A percentile compares a stretch with the other conserved stretches of the same genome.
Evolutionary conservation across 2,797 vertebrate genomes (phyloP).

Genomic region (Delichon dasypus): DNA sequence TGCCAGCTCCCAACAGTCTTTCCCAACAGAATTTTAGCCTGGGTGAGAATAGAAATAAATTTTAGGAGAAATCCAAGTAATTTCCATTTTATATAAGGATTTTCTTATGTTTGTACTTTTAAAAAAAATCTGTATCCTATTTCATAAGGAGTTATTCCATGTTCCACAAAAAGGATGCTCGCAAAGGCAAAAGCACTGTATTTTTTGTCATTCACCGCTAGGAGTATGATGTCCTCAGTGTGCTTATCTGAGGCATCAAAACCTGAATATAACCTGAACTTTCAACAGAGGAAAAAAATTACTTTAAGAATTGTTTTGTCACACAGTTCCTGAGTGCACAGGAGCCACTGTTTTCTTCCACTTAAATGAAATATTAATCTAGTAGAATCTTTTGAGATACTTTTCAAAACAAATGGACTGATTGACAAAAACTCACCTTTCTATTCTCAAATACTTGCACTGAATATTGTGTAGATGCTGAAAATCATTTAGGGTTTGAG

Average conservation of each 20-base stretch:
- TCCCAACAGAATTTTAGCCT: background rate
- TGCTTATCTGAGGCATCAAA: background rate
- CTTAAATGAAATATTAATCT: conserved; percentile 24
- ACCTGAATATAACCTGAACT: background rate
- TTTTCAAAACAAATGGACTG: conserved; percentile 28
- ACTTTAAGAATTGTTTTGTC: conserved; percentile 3
- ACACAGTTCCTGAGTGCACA: background rate
- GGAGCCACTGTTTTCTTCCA: background rate
- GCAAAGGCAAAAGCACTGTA: background rate
- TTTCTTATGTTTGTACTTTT: background rate
- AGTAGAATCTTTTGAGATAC: background rate
- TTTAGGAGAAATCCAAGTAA: background rate
- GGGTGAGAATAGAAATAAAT: background rate
- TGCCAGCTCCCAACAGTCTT: background rate
- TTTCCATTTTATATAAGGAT: background rate
- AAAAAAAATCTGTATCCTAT: background rate
- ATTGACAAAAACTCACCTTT: conserved; percentile 13
- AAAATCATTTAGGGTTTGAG: background rate
- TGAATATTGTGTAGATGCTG: background rate
- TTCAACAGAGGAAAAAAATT: conserved; percentile 9
- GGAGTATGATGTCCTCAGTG: background rate
- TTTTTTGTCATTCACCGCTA: background rate
- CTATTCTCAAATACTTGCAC: background rate
- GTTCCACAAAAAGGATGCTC: background rate
- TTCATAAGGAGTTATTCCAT: background rate